Conservation (phyloP, 2,113 vertebrate genomes). For the Poecile atricapillus region DNA sequence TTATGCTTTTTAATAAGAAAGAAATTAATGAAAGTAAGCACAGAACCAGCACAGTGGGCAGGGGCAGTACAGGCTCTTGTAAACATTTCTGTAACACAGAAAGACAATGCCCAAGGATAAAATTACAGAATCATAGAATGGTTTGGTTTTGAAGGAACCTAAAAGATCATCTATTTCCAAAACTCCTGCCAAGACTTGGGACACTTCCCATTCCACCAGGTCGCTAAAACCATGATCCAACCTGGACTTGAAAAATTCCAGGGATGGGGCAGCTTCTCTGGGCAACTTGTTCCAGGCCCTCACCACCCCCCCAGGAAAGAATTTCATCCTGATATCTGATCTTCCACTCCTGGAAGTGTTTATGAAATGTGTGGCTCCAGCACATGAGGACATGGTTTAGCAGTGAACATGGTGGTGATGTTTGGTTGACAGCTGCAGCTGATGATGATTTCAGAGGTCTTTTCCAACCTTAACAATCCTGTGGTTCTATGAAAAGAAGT, state of each 20-base stretch:
- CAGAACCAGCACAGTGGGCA: neutral
- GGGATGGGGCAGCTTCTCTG: neutral
- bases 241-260: neutral
- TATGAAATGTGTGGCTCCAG: neutral
- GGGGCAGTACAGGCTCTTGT: neutral
- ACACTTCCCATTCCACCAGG: neutral
- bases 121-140: neutral
- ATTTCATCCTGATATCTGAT: neutral
- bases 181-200: neutral
- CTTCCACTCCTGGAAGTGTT: neutral
- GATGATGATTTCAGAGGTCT: neutral
- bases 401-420: rapidly evolving
- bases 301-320: neutral
- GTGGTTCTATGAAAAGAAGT: rapidly evolving
- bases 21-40: neutral
- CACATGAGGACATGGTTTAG: neutral
- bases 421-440: neutral
- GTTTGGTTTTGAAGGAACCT: neutral
- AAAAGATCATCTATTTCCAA: neutral
- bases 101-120: neutral
- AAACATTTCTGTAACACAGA: neutral
- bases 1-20: neutral
- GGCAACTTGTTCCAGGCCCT: rapidly evolving
- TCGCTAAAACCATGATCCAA: neutral
- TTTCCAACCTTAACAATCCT: neutral